Conservation (phyloP, 2,113 vertebrate species). For the Mugil cephalus region DNA sequence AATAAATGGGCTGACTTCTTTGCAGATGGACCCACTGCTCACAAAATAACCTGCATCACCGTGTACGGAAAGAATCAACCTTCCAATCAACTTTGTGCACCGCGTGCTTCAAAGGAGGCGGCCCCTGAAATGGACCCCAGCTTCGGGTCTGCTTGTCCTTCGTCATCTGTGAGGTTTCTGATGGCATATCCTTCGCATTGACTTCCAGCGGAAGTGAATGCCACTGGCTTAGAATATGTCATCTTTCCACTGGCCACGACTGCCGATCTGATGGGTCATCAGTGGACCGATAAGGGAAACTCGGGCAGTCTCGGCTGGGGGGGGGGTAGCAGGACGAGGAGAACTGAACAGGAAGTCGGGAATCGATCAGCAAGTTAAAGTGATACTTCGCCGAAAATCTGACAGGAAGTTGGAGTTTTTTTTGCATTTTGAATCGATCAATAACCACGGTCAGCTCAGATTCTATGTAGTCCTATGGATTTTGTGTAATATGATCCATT, state of each 20-base stretch:
- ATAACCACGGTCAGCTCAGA: too few species aligned
- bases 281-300: slow-evolving; percentile 25
- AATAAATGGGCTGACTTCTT: slow-evolving; percentile 1
- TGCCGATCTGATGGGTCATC: slow-evolving; percentile 19
- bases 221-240: slow-evolving; percentile 72
- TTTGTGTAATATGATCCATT: too few species aligned
- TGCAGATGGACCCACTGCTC: neutral
- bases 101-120: slow-evolving; percentile 25
- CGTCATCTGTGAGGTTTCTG: slow-evolving; percentile 52
- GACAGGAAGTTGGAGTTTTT: too few species aligned
- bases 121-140: slow-evolving; percentile 49
- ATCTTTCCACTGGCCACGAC: slow-evolving; percentile 35
- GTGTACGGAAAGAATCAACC: neutral
- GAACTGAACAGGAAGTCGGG: slow-evolving; percentile 52
- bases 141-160: slow-evolving; percentile 23
- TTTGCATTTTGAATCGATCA: too few species aligned
- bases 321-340: slow-evolving; percentile 42
- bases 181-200: slow-evolving; percentile 78
- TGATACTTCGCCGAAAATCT: slow-evolving; percentile 57
- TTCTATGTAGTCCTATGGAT: too few species aligned
- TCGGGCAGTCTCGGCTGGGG: slow-evolving; percentile 40
- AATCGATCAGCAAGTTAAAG: slow-evolving; percentile 51
- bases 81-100: neutral
- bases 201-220: slow-evolving; percentile 73
- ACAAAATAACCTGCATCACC: neutral